Conservation (phyloP, 2,888 invertebrate species). For the Dendrolimus houi region DNA sequence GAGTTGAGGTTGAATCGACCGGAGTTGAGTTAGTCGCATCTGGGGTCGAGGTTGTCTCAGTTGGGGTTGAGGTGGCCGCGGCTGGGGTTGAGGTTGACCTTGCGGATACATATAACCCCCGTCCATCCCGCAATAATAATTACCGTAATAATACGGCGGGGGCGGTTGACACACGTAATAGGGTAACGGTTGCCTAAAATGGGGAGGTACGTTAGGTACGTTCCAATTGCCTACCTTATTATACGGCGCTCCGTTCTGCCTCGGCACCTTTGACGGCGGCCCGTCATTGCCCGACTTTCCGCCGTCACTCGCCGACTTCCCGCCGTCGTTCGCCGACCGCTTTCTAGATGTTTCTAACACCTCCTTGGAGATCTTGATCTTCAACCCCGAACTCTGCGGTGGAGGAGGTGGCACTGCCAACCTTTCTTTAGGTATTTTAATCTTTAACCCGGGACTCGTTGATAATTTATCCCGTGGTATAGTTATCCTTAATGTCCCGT, state of each 20-base stretch:
- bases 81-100: slow-evolving; percentile 53
- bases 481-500: slow-evolving; percentile 55
- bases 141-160: slow-evolving; percentile 39
- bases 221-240: slow-evolving; percentile 61
- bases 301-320: slow-evolving; percentile 20
- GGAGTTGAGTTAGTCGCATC: slow-evolving; percentile 13
- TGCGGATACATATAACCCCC: slow-evolving; percentile 62
- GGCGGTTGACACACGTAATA: slow-evolving; percentile 63
- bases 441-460: slow-evolving; percentile 79
- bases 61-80: slow-evolving; percentile 29
- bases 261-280: slow-evolving; percentile 47
- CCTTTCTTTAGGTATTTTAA: slow-evolving; percentile 88
- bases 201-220: slow-evolving; percentile 35
- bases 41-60: slow-evolving; percentile 16
- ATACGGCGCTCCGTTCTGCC: slow-evolving; percentile 55
- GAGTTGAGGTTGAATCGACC: slow-evolving; percentile 37
- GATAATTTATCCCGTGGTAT: slow-evolving; percentile 62
- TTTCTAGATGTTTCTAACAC: slow-evolving; percentile 75
- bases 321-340: slow-evolving; percentile 15
- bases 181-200: slow-evolving; percentile 44
- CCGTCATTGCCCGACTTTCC: slow-evolving; percentile 26
- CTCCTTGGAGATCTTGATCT: slow-evolving; percentile 89
- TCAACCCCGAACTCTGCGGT: slow-evolving; percentile 71
- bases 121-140: slow-evolving; percentile 50
- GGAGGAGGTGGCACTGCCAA: slow-evolving; percentile 75